Evolutionary conservation across 2,113 vertebrate species (phyloP).

Genomic region (Gila orcuttii): DNA sequence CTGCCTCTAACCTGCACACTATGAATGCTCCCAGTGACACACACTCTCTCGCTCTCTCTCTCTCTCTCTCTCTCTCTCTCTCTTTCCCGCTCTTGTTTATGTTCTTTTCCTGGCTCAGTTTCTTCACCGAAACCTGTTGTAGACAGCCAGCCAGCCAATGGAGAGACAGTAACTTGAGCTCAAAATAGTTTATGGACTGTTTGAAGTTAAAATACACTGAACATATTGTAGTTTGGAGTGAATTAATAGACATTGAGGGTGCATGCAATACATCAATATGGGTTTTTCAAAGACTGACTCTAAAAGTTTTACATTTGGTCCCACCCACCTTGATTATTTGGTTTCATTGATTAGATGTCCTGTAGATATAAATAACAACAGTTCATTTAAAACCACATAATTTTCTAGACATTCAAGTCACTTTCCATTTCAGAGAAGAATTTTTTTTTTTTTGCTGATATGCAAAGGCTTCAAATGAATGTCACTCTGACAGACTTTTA

Average conservation of each 20-base stretch:
- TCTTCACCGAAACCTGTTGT: conserved; percentile 17
- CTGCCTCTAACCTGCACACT: conserved; percentile 49
- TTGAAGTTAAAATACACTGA: not conserved
- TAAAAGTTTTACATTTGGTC: not conserved
- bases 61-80: conserved; percentile 32
- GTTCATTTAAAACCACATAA: not conserved
- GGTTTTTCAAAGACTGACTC: not conserved
- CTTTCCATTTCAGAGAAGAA: not conserved
- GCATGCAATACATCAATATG: not conserved
- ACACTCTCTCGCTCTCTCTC: conserved; percentile 34
- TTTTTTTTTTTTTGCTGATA: not conserved
- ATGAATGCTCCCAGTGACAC: conserved; percentile 39
- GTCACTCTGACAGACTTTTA: not conserved
- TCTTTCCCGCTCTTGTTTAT: conserved; percentile 43
- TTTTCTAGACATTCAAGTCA: not conserved
- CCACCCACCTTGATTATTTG: not conserved
- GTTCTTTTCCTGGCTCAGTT: conserved; percentile 29
- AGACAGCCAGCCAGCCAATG: conserved; percentile 14
- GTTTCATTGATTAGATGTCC: not conserved
- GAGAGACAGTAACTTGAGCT: conserved; percentile 5
- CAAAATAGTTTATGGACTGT: not conserved
- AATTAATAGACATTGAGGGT: not conserved
- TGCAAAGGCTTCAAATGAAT: conserved; percentile 24
- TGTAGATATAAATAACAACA: not conserved
- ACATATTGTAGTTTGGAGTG: not conserved